Conservation (phyloP, 2,888 invertebrate species). For the Troides aeacus region DNA sequence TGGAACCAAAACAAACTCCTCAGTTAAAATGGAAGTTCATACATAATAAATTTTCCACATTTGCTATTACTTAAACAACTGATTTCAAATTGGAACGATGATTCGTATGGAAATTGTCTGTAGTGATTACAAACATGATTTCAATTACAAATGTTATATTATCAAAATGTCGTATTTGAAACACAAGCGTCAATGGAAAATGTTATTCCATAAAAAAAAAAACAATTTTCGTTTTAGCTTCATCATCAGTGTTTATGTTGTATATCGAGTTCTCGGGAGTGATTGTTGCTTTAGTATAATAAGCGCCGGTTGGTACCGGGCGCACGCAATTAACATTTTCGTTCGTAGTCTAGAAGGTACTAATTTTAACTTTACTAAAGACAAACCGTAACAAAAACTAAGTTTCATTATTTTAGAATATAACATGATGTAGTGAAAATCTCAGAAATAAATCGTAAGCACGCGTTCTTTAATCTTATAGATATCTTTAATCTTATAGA, state of each 20-base stretch:
- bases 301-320: constrained; percentile 4
- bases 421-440: not conserved
- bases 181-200: not conserved
- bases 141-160: not conserved
- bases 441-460: no score
- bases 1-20: no score
- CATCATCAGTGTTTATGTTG: not conserved
- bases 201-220: not conserved
- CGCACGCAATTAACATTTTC: constrained; percentile 8
- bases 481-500: no score
- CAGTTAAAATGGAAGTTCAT: no score
- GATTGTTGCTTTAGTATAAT: constrained; percentile 6
- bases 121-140: constrained; percentile 1
- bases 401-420: not conserved
- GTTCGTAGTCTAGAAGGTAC: not conserved
- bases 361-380: not conserved
- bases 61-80: not conserved
- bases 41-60: not conserved
- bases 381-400: constrained; percentile 8
- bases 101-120: not conserved
- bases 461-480: no score
- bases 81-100: not conserved
- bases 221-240: not conserved
- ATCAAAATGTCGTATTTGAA: not conserved
- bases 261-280: not conserved